Evolutionary conservation across 2,113 vertebrate genomes (phyloP), one percentile per base, ranked within the genome.

Genomic region (Pterocles orientalis): DNA sequence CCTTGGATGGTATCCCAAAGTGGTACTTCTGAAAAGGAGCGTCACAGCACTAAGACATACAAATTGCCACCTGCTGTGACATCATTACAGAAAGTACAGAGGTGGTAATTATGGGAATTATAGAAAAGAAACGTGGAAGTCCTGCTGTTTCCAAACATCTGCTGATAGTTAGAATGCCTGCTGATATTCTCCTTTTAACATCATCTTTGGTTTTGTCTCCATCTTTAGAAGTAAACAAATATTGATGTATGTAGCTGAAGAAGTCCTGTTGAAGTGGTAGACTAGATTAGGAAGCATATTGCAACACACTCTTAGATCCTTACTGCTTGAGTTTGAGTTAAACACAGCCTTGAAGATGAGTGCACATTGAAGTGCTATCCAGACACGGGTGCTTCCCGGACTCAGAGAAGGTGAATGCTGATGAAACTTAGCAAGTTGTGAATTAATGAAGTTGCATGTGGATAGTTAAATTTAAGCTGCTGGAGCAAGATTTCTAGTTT

Each of bases 71-170:
- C 80, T 91, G 50, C 89, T 91, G 94, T 64, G 90, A 33, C 68
- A 84, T 76, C 26, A 0, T 90, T 96, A 82, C 58, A 64, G 76
- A 36, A 91, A 92, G 48, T 36, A 91, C 58, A 66, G 34, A 77
- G 86, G 57, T 14, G 23, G 68, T 76, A 97, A 94, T 96, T 95
- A 96, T 9, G 77, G 79, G 50, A 93, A 91, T 95, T 82, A 93
- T 29, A 85, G 73, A 82, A 95, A 95, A 92, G 76, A 93, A 92
- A 85, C 4, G 4, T 65, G 17, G 66, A 73, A 82, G 14, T 70
- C 92, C 85, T 0, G 10, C 91, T 93, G 94, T 78, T 96, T 90
- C 66, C 84, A 91, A 93, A 89, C 82, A 82, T 76, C 90, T 95
- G 66, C 72, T 88, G 79, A 72, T 50, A 92, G 65, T 60, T 68